Base-by-base conservation (phyloP, 2,113 vertebrate genomes). In the Mirza zaza region DNA sequence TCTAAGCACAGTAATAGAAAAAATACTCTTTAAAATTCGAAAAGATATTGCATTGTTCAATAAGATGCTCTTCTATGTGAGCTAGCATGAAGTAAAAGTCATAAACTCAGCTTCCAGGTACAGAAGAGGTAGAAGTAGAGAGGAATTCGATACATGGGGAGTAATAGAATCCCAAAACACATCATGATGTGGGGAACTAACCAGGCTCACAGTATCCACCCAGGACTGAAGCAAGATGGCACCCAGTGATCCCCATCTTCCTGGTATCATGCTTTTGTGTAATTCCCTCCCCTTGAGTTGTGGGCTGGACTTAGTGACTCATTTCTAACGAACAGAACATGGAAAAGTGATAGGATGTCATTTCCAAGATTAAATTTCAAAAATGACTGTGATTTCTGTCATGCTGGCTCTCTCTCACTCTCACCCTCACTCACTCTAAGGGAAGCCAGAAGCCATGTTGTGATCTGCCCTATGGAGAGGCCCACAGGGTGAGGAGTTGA, bases 291-390 rank as follows among this genome's bases (percentile, higher is more conserved):
- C 50, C 3, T 75, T 81, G n/a, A 88, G 20, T 57, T 52, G 3
- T 73, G 27, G 83, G 48, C 13, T 76, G 23, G 67, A 83, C n/a
- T 57, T 57, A 55, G 21, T 45, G 65, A 67, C 50, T 63, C 1
- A 20, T 48, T 84, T 88, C 55, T 81, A 87, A 95, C 10, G 77
- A 80, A 92, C 0, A 91, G 32, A 92, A 81, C 48, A 94, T n/a
- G 50, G 11, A 82, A 83, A 95, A 88, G 17, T 14, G 21, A 15
- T 48, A 63, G 20, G 73, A 63, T 34, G 9, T 36, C 52, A 87
- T 36, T 87, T 92, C 8, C 21, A 87, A 75, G 83, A 76, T 79
- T 92, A 89, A 88, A 32, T 85, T 86, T 63, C n/a, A 80, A n/a
- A 85, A 71, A 48, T 63, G 25, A 76, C 9, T 15, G 6, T 68